Conservation (phyloP, 2,888 invertebrate genomes). For the Melolontha melolontha region DNA sequence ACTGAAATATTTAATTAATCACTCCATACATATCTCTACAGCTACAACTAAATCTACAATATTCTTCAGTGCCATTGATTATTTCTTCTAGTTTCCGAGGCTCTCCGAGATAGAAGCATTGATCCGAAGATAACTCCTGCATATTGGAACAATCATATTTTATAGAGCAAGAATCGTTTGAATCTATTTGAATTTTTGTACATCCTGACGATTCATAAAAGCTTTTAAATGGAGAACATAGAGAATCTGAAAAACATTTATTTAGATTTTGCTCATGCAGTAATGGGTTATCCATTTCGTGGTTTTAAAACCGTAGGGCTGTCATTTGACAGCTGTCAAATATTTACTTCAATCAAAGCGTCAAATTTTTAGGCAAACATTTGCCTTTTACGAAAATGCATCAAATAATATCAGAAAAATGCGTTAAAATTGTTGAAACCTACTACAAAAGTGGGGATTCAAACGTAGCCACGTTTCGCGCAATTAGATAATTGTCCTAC, state of each 20-base stretch:
- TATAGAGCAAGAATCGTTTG: constrained; percentile 45
- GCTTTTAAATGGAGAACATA: background rate
- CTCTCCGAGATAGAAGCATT: constrained; percentile 47
- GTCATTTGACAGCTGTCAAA: too few relatives aligned
- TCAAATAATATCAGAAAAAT: too few relatives aligned
- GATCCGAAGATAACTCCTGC: constrained; percentile 36
- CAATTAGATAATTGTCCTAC: too few relatives aligned
- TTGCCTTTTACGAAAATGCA: too few relatives aligned
- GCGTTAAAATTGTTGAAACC: too few relatives aligned
- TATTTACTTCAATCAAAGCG: too few relatives aligned
- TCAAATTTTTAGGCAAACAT: too few relatives aligned
- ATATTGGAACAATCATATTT: constrained; percentile 48
- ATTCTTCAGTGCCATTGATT: constrained; percentile 41
- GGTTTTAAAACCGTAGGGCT: too few relatives aligned
- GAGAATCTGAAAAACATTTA: background rate
- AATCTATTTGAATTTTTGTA: constrained; percentile 29
- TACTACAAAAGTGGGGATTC: too few relatives aligned
- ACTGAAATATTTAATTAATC: background rate
- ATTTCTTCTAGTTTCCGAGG: constrained; percentile 35
- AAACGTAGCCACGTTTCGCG: too few relatives aligned
- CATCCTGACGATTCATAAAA: constrained; percentile 45
- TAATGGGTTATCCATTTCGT: too few relatives aligned
- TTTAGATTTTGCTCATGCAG: too few relatives aligned
- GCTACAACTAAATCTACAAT: constrained; percentile 45
- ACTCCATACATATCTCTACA: constrained; percentile 39